Base-by-base conservation (phyloP, 2,797 vertebrate genomes). In the Pseudomugil gertrudae region DNA sequence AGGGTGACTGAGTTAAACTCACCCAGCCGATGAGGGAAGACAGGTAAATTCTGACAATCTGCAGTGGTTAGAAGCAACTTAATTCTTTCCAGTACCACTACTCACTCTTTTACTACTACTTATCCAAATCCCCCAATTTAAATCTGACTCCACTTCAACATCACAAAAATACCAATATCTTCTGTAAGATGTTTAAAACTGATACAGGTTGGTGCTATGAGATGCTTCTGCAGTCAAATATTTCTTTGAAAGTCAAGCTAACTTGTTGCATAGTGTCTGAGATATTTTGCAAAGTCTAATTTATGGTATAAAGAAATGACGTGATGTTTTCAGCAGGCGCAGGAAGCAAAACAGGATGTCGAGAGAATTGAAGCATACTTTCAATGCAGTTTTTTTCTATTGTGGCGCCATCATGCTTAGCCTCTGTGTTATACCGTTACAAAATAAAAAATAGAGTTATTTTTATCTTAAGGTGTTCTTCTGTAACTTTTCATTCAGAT, bases 281-380 rank as follows among this genome's bases (percentile, higher is more conserved):
- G 71, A 32, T 53, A 64, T 55, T 72, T 76, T 74, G 29, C 72
- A 35, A 73, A 62, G 71, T 79, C 52, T 53, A 70, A 47, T 76
- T 84, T 72, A 47, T 13, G 51, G 45, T 38, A 66, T 79, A 72
- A 24, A 87, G 77, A 80, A 81, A 30, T 89, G 81, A 85, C 79
- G 84, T 74, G 68, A 84, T 87, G 83, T 87, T 86, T 90, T 87
- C 77, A 62, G 79, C 78, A 72, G 66, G 57, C 83, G 84, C 90
- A 92, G 92, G 93, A 94, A 93, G 81, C 84, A 88, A 90, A 92
- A 93, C 91, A 94, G 93, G 93, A 94, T 92, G 91, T 81, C 24
- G 58, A 84, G 70, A 82, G 81, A 91, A 84, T 83, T 65, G 72
- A 66, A 83, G 61, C 76, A 73, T 58, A 70, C 59, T 77, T 76